phyloP scores from a whole-genome alignment of 2,888 invertebrate species.

The Acronicta aceris region DNA sequence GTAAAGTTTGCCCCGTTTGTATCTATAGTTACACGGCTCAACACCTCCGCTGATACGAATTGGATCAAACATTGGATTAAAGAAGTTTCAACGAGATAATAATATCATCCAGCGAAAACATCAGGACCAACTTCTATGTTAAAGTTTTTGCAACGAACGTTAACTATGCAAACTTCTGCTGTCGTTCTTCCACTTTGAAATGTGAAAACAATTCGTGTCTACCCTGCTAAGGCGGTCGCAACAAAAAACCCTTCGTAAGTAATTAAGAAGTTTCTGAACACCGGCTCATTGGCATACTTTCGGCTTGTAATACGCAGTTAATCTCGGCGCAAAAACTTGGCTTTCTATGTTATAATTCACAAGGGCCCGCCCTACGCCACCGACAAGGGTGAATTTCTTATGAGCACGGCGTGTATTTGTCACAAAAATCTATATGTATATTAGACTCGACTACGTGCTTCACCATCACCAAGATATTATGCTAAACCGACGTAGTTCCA shows the following conservation, averaged over 20 bases:
- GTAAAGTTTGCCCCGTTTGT: slow-evolving; percentile 13
- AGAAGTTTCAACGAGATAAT: slow-evolving; percentile 56
- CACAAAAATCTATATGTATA: slow-evolving; percentile 77
- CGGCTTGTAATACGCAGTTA: slow-evolving; percentile 84
- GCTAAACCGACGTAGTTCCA: slow-evolving; percentile 58
- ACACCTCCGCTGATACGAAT: slow-evolving; percentile 36
- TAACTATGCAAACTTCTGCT: slow-evolving; percentile 69
- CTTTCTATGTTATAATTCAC: slow-evolving; percentile 83
- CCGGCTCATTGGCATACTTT: slow-evolving; percentile 84
- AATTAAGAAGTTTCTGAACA: slow-evolving; percentile 83
- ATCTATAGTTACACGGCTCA: slow-evolving; percentile 19
- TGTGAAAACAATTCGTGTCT: slow-evolving; percentile 71
- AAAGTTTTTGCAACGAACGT: slow-evolving; percentile 64
- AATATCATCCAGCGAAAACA: slow-evolving; percentile 58
- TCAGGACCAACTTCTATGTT: slow-evolving; percentile 57
- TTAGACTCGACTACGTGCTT: slow-evolving; percentile 56
- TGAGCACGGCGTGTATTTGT: slow-evolving; percentile 77
- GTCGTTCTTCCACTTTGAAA: slow-evolving; percentile 66
- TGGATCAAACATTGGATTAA: slow-evolving; percentile 48
- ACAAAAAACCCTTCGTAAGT: slow-evolving; percentile 77
- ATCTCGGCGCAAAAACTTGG: slow-evolving; percentile 83
- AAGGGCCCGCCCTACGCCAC: slow-evolving; percentile 71
- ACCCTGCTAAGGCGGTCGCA: slow-evolving; percentile 64
- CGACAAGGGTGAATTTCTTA: slow-evolving; percentile 84
- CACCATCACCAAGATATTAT: slow-evolving; percentile 54